Evolutionary conservation across 1,140 invertebrate genomes (phyloP), one percentile per base, ranked within the genome.

Genomic region (Idris sp.): DNA sequence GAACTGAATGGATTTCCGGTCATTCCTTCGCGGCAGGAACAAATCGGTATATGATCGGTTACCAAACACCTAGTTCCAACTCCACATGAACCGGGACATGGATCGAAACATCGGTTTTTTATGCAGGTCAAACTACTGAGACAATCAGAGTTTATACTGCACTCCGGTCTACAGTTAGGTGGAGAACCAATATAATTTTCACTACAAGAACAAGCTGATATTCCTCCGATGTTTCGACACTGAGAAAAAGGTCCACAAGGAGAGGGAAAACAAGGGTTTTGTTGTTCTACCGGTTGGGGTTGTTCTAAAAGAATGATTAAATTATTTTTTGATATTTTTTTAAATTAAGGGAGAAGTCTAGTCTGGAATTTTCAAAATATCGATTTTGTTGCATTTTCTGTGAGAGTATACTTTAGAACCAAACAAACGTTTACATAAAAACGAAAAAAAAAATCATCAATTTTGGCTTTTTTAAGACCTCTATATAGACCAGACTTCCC

Each of bases 1-100:
- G 91, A 90, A 33, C 89, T 89, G 78, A 94, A 94, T 28, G 93
- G 93, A 91, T 95, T 92, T 19, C 93, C 93, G 8, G 90, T 92
- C 77, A 89, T 91, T 7, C 91, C 91, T 75, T 92, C 90, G 65
- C 91, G 89, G 80, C 93, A 94, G 0, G 90, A 90, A 79, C 93
- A 94, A 30, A 94, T 89, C 1, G 91, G 89, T 69, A 87, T 89
- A 62, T 92, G 90, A 77, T 90, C 90, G 13, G 89, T 86, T 2
- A 90, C 87, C 11, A 85, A 84, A 78, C 92, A 92, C 33, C 88
- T 82, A 1, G 91, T 88, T 69, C 90, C 89, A 8, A 86, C 68
- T 19, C 92, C 91, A 77, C 92, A 92, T 41, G 89, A 88, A 65
- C 90, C 89, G 6, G 88, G 87, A 79, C 91, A 92, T 16, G 91